Evolutionary conservation across 2,888 invertebrate genomes (phyloP), one percentile per base, ranked within the genome.

Genomic region (Ophioninae sp.): DNA sequence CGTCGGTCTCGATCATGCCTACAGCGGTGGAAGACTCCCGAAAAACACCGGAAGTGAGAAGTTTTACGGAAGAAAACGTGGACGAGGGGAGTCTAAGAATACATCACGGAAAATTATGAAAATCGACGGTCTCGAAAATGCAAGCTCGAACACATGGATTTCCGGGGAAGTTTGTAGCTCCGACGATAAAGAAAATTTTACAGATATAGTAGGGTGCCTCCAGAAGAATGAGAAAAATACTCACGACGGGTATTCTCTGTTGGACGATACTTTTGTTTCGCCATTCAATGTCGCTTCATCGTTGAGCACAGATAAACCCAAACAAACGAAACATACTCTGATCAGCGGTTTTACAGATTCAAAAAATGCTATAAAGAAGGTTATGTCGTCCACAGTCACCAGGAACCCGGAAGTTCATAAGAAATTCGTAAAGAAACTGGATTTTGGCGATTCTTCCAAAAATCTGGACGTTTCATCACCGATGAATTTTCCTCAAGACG

Each of bases 1-100:
- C 10, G n/a, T 59, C n/a, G 59, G 5, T 56, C 59, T 41, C 51
- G 71, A 72, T 59, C 39, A 79, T 72, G 59, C 23, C 9, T 65
- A 61, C 61, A 75, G 61, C 30, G 71, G 64, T 10, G 13, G 3
- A 9, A 10, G 6, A 37, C 13, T 61, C 44, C 44, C 61, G 23
- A 41, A 74, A 67, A 5, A 58, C 8, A 22, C 17, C 9, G 61
- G 58, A 22, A 61, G 10, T 61, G 22, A 59, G 59, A 59, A 22
- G 20, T 22, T 6, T 22, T 17, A 5, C 13, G 20, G n/a, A 3
- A 37, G 44, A 5, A 68, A 68, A 44, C 23, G 44, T 10, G 23
- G 44, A 17, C 23, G 51, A 17, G 13, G 6, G 17, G 51, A 17
- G 51, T 0, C 13, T 13, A 13, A 17, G 13, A 23, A 44, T 44